Base-by-base conservation (phyloP, 2,797 vertebrate genomes). In the Microctenopoma stevenorrisi region DNA sequence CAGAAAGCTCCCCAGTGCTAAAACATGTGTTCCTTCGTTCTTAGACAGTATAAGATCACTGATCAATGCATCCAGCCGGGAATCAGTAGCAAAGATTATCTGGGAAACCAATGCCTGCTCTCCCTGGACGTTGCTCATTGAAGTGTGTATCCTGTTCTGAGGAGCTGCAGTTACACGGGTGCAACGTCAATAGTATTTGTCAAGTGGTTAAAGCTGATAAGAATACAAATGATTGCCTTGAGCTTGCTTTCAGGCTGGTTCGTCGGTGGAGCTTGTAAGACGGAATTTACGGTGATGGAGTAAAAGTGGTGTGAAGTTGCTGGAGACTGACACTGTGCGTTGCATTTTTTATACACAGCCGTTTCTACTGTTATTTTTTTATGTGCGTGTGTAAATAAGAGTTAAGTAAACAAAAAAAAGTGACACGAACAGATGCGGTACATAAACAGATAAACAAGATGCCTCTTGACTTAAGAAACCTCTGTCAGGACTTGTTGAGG, bases 201-300 rank as follows among this genome's bases (percentile, higher is more conserved):
- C 86, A 80, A 86, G 87, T 85, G 83, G 79, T 86, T 85, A 74
- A 83, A 81, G 83, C 87, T 85, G 89, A 89, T 91, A 87, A 88
- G 86, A 88, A 90, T 80, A 86, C 85, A 77, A 84, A 90, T 81
- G 76, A 81, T 78, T 82, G 89, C 87, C 83, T 76, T 76, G 61
- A 82, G 87, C 82, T 83, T 30, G 76, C 81, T 87, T 86, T 81
- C 67, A 88, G 83, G 86, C 74, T 55, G 79, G 77, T 86, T 86
- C 86, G 74, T 85, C 81, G 74, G 85, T 43, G 51, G 74, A 72
- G 79, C 82, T 84, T 85, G 84, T 81, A 73, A 83, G 56, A 79
- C 59, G 72, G 69, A 70, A 54, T 68, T 78, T 62, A 33, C 66
- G 49, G 56, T 33, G 51, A 81, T 46, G 61, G 53, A 84, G 76